These are phyloP conservation scores for Stomatorhinus walkeri DNA, from an alignment of 2,797 vertebrate species.

Conservation along the genomic window DNA sequence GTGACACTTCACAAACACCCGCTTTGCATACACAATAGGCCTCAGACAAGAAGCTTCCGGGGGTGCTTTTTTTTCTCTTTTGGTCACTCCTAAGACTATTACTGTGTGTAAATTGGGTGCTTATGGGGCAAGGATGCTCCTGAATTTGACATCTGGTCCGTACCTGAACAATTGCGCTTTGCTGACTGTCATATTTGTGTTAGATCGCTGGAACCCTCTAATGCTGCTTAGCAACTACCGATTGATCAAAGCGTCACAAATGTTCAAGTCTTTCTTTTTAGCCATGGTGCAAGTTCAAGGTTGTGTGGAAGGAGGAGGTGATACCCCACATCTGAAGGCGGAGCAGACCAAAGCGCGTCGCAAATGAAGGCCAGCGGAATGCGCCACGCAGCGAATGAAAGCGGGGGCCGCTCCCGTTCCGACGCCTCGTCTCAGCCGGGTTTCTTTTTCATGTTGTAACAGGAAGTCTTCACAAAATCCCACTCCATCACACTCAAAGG, in stretches of 20 bases:
- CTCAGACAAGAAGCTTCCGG: neutral
- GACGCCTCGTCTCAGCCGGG: neutral
- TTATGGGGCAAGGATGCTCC: neutral
- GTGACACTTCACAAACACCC: neutral
- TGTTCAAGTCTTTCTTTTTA: neutral
- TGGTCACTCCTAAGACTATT: neutral
- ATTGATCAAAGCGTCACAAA: conserved; percentile 14
- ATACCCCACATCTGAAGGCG: neutral
- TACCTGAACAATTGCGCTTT: neutral
- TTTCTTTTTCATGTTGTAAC: conserved; percentile 11
- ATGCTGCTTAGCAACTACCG: neutral
- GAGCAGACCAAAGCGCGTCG: neutral
- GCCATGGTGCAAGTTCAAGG: neutral
- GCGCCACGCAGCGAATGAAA: neutral
- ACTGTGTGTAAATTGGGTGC: neutral
- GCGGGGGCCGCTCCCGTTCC: neutral
- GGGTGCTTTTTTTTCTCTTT: neutral
- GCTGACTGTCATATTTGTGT: conserved; percentile 6
- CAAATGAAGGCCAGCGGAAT: neutral
- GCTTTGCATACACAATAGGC: neutral
- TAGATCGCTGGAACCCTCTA: neutral
- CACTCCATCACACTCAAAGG: neutral
- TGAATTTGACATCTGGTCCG: neutral
- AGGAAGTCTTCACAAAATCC: neutral
- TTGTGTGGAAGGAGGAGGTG: neutral